A percentile compares a stretch with the other conserved stretches of the same genome.
phyloP scores from a whole-genome alignment of 53 echinoderm and acorn worm genomes.

The Actinopyga echinites region DNA sequence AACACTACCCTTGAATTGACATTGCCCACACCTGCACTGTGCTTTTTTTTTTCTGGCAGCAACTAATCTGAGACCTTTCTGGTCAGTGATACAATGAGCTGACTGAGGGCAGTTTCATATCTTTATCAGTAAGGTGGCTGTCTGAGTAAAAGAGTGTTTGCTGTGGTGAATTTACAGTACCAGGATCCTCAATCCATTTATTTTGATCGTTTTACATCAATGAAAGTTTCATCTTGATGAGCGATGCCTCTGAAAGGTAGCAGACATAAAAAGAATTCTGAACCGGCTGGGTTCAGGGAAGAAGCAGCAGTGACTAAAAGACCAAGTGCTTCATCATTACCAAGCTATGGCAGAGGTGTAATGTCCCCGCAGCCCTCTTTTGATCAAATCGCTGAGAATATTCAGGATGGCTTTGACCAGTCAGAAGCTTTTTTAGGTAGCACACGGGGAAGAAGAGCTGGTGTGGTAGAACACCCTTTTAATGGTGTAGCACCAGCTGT shows the following conservation, averaged over 20 bases:
- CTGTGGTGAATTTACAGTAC: no score
- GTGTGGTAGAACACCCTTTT: slow-evolving; percentile 8
- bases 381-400: background rate
- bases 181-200: no score
- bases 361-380: background rate
- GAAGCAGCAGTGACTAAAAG: background rate
- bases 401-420: background rate
- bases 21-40: no score
- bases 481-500: background rate
- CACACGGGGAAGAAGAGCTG: background rate
- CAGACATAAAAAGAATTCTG: background rate
- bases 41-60: no score
- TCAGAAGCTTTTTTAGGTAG: background rate
- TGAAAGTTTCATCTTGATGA: background rate
- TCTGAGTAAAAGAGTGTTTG: no score
- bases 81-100: no score
- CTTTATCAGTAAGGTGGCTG: no score
- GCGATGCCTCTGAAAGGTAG: no score
- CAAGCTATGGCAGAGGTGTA: background rate
- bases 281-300: background rate
- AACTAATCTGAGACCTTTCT: no score
- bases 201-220: background rate
- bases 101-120: no score
- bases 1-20: no score
- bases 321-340: background rate